phyloP scores from a whole-genome alignment of 2,797 vertebrate species.

The Todus mexicanus region DNA sequence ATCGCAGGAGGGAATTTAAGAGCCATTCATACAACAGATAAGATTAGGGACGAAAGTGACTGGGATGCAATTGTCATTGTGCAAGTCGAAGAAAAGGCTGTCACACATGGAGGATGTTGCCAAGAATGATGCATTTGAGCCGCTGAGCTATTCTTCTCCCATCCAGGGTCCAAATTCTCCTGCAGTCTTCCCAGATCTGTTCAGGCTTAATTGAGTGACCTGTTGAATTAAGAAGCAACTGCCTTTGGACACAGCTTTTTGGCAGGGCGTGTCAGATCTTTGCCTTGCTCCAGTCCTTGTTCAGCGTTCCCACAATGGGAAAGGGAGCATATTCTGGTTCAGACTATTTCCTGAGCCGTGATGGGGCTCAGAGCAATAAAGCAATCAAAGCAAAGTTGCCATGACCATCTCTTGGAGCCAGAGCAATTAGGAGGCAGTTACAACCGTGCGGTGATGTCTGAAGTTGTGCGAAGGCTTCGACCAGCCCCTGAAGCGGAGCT shows the following conservation, averaged over 20 bases:
- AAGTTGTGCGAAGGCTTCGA: not conserved
- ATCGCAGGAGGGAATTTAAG: slow-evolving; percentile 19
- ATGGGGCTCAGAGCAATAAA: not conserved
- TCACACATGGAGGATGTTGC: not conserved
- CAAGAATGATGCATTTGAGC: not conserved
- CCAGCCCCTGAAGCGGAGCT: fast-evolving
- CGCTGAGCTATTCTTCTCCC: not conserved
- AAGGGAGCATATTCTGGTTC: not conserved
- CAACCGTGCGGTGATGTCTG: not conserved
- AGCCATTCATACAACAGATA: slow-evolving; percentile 36
- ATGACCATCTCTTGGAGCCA: not conserved
- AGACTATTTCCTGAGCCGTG: not conserved
- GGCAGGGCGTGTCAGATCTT: not conserved
- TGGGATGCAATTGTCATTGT: slow-evolving; percentile 3
- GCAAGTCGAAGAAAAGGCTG: slow-evolving; percentile 25
- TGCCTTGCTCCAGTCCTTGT: not conserved
- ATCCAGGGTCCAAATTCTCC: not conserved
- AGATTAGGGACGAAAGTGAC: not conserved
- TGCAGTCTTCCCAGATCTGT: not conserved
- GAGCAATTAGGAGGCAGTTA: not conserved
- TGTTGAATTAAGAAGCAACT: not conserved
- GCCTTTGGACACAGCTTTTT: not conserved
- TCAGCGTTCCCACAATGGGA: not conserved
- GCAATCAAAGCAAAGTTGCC: not conserved
- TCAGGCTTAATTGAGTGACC: not conserved